Base-by-base conservation (phyloP, 2,113 vertebrate genomes). In the Chloropsis hardwickii region DNA sequence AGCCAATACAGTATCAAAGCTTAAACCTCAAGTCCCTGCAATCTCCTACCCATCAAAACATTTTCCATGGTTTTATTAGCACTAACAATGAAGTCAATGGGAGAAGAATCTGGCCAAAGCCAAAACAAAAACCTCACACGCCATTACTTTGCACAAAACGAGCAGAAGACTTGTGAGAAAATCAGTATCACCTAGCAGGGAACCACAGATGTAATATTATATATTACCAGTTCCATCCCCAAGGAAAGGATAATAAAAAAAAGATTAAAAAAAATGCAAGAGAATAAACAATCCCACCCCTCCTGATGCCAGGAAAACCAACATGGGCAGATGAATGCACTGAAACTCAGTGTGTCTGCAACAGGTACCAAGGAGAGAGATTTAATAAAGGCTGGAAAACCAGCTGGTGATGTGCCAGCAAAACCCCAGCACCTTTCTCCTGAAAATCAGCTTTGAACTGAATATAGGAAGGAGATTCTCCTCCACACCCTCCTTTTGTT, bases 21-120 rank as follows among this genome's bases (percentile, higher is more conserved):
- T 61, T 54, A 96, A 92, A 92, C 87, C 90, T 93, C 67, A 91
- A 95, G 82, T 77, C 86, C 61, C 48, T 44, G 84, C 86, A 81
- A 53, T 39, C 61, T 88, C 65, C 50, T 54, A 50, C 4, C 88
- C 79, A 81, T 88, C 94, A 86, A 79, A 92, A 93, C 92, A 86
- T 90, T 89, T 92, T 91, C 84, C 96, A 94, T 92, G 84, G 89
- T 83, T 95, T 88, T 96, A 93, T 94, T 95, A 94, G 88, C 70
- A 76, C 67, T 64, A 88, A 66, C 73, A 61, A 71, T 47, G 72
- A 91, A 93, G 93, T 62, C 88, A 88, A 86, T 14, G 50, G 78
- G 42, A 83, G 81, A 77, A 90, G 64, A 62, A 67, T 66, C 79
- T 18, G 72, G 76, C 82, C 76, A 74, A 88, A 93, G 67, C 51